Conservation (phyloP, 2,888 invertebrate species). For the Limnephilus auricula region DNA sequence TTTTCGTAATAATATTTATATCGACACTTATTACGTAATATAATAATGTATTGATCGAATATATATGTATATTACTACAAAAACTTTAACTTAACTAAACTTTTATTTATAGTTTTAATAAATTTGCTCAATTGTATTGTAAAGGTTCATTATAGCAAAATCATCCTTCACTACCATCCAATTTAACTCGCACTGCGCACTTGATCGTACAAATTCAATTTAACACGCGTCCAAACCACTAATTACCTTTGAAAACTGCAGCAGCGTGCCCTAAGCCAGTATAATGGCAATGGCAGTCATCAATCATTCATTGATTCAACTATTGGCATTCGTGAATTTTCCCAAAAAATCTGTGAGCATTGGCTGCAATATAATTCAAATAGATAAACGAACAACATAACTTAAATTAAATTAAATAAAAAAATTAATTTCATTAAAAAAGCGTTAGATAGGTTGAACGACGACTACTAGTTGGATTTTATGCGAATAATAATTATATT, state of each 20-base stretch:
- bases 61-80: no score
- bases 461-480: neutral
- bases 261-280: neutral
- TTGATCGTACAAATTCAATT: constrained; percentile 46
- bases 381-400: no score
- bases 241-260: neutral
- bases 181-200: constrained; percentile 43
- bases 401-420: no score
- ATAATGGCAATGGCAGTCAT: neutral
- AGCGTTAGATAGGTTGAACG: neutral
- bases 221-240: constrained; percentile 18
- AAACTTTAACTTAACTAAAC: no score
- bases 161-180: neutral
- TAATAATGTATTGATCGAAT: no score
- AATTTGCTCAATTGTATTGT: neutral
- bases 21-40: no score
- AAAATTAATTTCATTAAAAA: no score
- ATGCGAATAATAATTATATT: neutral
- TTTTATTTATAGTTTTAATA: no score
- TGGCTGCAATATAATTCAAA: neutral
- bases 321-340: neutral
- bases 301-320: constrained; percentile 28
- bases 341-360: neutral
- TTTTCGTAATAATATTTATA: no score
- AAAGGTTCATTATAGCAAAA: neutral